phyloP scores from a whole-genome alignment of 1,140 invertebrate species.

The Arctopsyche grandis region DNA sequence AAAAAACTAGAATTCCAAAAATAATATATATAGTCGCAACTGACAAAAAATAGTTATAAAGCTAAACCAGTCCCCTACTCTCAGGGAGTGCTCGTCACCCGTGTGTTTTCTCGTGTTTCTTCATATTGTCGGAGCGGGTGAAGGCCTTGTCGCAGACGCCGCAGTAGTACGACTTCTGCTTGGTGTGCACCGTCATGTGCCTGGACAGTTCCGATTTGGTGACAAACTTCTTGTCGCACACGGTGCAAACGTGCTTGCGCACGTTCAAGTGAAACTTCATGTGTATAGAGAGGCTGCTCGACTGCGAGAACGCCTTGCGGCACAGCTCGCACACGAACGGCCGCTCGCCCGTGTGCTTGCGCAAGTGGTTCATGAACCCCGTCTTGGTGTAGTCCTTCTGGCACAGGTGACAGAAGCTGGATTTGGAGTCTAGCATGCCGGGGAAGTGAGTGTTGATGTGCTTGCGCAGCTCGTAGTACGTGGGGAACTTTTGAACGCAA shows the following conservation, averaged over 20 bases:
- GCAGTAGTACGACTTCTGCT: constrained; percentile 71
- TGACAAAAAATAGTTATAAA: not conserved
- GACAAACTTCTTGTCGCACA: constrained; percentile 71
- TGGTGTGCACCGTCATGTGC: constrained; percentile 71
- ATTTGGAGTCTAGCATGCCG: constrained; percentile 66
- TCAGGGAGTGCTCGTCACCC: too few species aligned
- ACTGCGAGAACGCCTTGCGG: constrained; percentile 71
- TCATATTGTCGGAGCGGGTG: constrained; percentile 67
- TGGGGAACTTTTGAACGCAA: constrained; percentile 65
- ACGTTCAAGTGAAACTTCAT: constrained; percentile 73
- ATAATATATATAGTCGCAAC: not conserved
- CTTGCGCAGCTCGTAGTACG: constrained; percentile 65
- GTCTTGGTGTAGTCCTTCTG: constrained; percentile 67
- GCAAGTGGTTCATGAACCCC: constrained; percentile 74
- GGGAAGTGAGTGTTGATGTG: constrained; percentile 66
- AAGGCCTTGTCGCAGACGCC: constrained; percentile 68
- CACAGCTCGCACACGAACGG: constrained; percentile 75
- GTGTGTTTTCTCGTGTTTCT: constrained; percentile 67
- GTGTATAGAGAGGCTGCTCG: constrained; percentile 70
- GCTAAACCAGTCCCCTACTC: too few species aligned
- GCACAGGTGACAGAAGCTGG: constrained; percentile 66
- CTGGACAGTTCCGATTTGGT: constrained; percentile 71
- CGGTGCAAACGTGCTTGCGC: constrained; percentile 65
- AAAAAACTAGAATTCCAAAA: constrained; percentile 48
- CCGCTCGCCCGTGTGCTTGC: constrained; percentile 89